Evolutionary conservation across 2,113 vertebrate genomes (phyloP), one percentile per base, ranked within the genome.

Genomic region (Agapornis roseicollis): DNA sequence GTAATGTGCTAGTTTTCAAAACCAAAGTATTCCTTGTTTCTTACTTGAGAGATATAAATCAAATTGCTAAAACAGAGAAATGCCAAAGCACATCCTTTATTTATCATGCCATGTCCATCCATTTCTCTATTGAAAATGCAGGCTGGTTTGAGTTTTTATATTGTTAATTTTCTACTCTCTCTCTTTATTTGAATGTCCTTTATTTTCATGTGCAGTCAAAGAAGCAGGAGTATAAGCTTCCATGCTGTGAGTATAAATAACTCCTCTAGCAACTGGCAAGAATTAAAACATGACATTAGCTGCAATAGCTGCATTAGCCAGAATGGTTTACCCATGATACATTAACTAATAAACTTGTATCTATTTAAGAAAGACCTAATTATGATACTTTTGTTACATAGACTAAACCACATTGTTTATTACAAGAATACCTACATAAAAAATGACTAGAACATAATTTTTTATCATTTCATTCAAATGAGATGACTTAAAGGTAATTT

Each of bases 201-300:
- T 94, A 84, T 93, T 94, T 94, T 94, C 79, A 66, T 96, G 92
- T 94, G 93, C 94, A 95, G 60, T 89, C 93, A 91, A 90, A 96
- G 88, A 95, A 90, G 69, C 90, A 68, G 81, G 83, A 90, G 49
- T 88, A 46, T 96, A 81, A 94, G 84, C 91, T 79, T 94, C 70
- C 95, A 96, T 94, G 95, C 95, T 97, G 95, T 93, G 94, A 2
- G 1, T 86, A 74, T 96, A 94, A 95, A 91, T 96, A 96, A 94
- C 72, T 96, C 72, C 61, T 93, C 50, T 58, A 80, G 91, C 84
- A 95, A 91, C 53, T 76, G 80, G 81, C 81, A 93, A 87, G 92
- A 96, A 94, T 95, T 96, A 92, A 95, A 95, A 81, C 76, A 80
- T 5, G 4, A 58, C 70, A 90, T 93, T 94, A 96, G 37, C 11